Base-by-base conservation (phyloP, 30 jellyfish, hydroid and myxozoan species). In the Hydractinia echinata region DNA sequence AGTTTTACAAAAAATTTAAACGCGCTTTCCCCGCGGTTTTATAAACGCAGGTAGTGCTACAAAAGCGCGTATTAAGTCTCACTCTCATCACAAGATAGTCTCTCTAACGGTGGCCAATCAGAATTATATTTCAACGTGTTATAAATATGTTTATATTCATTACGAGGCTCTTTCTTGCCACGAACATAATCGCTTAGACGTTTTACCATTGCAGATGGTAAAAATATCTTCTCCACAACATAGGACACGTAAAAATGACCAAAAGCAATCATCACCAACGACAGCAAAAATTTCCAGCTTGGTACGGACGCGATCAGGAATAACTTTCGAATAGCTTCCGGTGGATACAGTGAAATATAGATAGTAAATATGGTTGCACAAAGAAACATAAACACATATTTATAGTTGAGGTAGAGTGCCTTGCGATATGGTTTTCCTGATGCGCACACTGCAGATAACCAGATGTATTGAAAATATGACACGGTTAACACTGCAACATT, bases 351-450 rank as follows among this genome's bases (percentile, higher is more conserved):
- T 0, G 55, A 44, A 1, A 80, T 30, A 5, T 30, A 48, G 48
- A 39, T 51, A 20, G 77, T 80, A 21, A 61, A 9, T 5, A 48
- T 62, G 9, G 66, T 64, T 1, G 84, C 10, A 66, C 69, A 21
- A 13, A 9, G 0, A 67, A 66, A 19, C 5, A 70, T 16, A 5
- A 53, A 73, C 21, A 72, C 56, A 61, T 44, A 70, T 5, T 39
- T 50, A 0, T 16, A 15, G 56, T 82, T 82, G 49, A 15, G 6
- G 44, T 82, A 67, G 10, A 82, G 19, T 9, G 89, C 79, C 66
- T 72, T 54, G 15, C 85, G 64, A 56, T 50, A 73, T 21, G 94
- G 94, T 55, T 53, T 14, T 4, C 94, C 86, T 15, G 50, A 54
- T 4, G 13, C 30, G 50, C 86, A 78, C 54, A 67, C 81, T 5